Conservation (phyloP, 1,140 invertebrate species). For the Drosophila athabasca region DNA sequence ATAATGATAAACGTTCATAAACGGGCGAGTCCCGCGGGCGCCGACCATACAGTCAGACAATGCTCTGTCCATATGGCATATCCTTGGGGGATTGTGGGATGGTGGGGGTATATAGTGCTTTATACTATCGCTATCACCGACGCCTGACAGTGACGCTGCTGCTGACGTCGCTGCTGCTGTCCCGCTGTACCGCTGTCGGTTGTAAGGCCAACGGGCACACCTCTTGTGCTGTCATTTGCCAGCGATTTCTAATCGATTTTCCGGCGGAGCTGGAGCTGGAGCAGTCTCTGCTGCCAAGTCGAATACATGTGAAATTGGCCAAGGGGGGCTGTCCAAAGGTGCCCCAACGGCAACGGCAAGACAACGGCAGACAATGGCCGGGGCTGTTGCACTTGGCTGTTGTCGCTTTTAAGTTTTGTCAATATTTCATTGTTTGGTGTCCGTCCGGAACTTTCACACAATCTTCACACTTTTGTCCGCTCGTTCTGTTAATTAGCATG, state of each 20-base stretch:
- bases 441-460: conserved; percentile 64
- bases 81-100: conserved; percentile 25
- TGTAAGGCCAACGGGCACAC: conserved; percentile 70
- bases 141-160: conserved; percentile 17
- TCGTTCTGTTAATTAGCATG: conserved; percentile 76
- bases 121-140: conserved; percentile 9
- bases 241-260: conserved; percentile 80
- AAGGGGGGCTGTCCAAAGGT: conserved; percentile 1
- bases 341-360: conserved; percentile 16
- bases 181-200: conserved; percentile 29
- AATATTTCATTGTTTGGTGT: conserved; percentile 65
- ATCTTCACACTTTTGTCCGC: conserved; percentile 65
- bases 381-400: conserved; percentile 43
- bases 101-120: no score
- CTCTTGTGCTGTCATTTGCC: conserved; percentile 76
- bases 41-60: conserved; percentile 2
- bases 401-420: conserved; percentile 50
- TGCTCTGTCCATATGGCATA: conserved; percentile 33
- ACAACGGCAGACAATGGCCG: conserved; percentile 27
- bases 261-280: conserved; percentile 39
- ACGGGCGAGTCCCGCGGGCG: conserved; percentile 36
- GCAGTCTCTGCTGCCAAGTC: conserved; percentile 5
- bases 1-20: conserved; percentile 50
- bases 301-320: conserved; percentile 54
- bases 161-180: conserved; percentile 19